These are phyloP conservation scores for Labroides dimidiatus DNA, from an alignment of 2,797 vertebrate genomes.

Conservation along the genomic window DNA sequence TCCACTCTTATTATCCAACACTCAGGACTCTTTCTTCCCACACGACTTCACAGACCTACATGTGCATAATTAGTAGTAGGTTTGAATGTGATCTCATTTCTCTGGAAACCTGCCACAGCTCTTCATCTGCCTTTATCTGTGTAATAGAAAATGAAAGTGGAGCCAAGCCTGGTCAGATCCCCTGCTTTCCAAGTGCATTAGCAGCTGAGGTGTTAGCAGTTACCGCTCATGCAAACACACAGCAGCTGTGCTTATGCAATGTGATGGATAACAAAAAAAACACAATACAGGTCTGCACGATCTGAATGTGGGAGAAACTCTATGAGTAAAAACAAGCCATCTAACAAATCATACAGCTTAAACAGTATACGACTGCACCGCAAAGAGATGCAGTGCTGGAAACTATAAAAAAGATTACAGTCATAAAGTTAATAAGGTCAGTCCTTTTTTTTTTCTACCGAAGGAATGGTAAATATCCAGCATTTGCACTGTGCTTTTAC, in stretches of 20 bases:
- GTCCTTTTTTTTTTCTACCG: no score
- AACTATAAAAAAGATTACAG: no score
- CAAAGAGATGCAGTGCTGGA: no score
- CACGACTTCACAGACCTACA: slow-evolving; percentile 13
- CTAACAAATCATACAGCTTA: no score
- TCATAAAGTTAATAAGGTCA: no score
- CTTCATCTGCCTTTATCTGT: slow-evolving; percentile 11
- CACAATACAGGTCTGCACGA: neutral
- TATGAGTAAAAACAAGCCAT: no score
- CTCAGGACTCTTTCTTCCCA: slow-evolving; percentile 39
- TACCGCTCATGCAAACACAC: slow-evolving; percentile 1
- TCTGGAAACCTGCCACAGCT: neutral
- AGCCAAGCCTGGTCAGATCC: neutral
- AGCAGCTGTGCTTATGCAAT: slow-evolving; percentile 27
- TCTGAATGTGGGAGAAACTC: neutral
- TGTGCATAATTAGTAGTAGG: slow-evolving; percentile 37
- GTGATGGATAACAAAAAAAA: slow-evolving; percentile 17
- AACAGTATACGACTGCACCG: no score
- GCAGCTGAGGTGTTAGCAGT: slow-evolving; percentile 6
- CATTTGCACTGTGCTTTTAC: no score
- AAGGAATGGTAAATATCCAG: no score
- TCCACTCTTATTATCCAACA: slow-evolving; percentile 36
- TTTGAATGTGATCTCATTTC: slow-evolving; percentile 30
- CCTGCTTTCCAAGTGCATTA: slow-evolving; percentile 13
- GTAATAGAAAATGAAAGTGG: slow-evolving; percentile 12